Percentiles rank a stretch among this genome's conserved stretches.
Conservation (phyloP, 2,113 vertebrate genomes). For the Myotis lucifugus region DNA sequence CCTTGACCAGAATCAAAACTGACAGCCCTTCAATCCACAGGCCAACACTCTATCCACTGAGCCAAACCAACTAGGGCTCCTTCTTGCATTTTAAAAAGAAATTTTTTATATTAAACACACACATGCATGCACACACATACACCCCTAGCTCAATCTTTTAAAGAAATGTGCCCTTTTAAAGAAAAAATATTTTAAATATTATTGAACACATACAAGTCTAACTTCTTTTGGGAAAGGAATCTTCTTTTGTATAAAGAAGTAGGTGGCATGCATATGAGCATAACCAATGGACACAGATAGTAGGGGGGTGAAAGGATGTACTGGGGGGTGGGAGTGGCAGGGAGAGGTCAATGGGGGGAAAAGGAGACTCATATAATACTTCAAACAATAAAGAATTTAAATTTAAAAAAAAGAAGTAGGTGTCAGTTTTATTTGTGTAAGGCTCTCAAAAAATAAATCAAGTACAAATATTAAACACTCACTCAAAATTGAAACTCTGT, state of each 20-base stretch:
- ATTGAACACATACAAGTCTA: background rate
- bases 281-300: no score
- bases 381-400: no score
- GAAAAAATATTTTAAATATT: background rate
- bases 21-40: no score
- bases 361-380: no score
- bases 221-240: background rate
- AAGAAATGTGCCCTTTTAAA: background rate
- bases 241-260: background rate
- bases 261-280: no score
- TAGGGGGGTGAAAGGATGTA: no score
- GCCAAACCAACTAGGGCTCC: background rate
- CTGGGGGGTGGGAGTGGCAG: no score
- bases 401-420: no score
- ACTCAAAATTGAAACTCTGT: background rate
- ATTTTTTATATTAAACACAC: background rate
- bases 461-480: background rate
- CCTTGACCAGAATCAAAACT: no score
- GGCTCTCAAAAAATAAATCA: constrained; percentile 15
- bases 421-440: background rate
- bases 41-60: no score
- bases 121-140: background rate
- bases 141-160: background rate
- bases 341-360: no score
- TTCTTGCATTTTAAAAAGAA: background rate